Evolutionary conservation across 2,888 invertebrate genomes (phyloP).

Genomic region (Holacanthella duospinosa): DNA sequence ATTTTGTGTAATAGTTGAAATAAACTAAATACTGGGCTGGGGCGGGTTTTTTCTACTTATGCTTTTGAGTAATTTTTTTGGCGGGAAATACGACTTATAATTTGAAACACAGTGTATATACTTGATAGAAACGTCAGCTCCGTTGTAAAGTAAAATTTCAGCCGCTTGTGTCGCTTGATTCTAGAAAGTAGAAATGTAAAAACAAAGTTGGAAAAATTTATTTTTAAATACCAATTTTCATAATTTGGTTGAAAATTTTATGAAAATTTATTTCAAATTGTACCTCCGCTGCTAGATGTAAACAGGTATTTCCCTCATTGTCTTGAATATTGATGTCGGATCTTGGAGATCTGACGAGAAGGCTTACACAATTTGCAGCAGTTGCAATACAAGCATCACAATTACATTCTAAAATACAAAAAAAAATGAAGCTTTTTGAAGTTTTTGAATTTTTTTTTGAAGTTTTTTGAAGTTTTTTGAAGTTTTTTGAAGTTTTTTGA

Average conservation of each 20-base stretch:
- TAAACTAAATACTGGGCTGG: too few species aligned
- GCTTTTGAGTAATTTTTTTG: too few species aligned
- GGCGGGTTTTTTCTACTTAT: too few species aligned
- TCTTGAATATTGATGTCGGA: slow-evolving; percentile 34
- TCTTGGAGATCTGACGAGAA: slow-evolving; percentile 29
- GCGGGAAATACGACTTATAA: too few species aligned
- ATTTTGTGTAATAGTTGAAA: too few species aligned
- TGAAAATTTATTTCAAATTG: too few species aligned
- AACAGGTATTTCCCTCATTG: slow-evolving; percentile 27
- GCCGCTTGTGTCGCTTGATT: slow-evolving; percentile 34
- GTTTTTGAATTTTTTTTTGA: too few species aligned
- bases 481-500: background rate
- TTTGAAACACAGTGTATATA: too few species aligned
- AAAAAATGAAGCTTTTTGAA: background rate
- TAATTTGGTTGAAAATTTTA: too few species aligned
- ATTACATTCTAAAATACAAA: slow-evolving; percentile 24
- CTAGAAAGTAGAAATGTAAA: too few species aligned
- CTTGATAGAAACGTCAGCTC: slow-evolving; percentile 36
- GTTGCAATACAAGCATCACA: slow-evolving; percentile 33
- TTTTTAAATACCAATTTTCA: too few species aligned
- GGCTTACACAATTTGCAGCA: slow-evolving; percentile 13
- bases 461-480: background rate
- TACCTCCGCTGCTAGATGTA: slow-evolving; percentile 35
- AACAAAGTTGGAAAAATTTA: too few species aligned
- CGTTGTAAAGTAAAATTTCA: slow-evolving; percentile 28